These are phyloP conservation scores for Drosophila phalerata DNA, from an alignment of 2,888 invertebrate species.

Conservation along the genomic window DNA sequence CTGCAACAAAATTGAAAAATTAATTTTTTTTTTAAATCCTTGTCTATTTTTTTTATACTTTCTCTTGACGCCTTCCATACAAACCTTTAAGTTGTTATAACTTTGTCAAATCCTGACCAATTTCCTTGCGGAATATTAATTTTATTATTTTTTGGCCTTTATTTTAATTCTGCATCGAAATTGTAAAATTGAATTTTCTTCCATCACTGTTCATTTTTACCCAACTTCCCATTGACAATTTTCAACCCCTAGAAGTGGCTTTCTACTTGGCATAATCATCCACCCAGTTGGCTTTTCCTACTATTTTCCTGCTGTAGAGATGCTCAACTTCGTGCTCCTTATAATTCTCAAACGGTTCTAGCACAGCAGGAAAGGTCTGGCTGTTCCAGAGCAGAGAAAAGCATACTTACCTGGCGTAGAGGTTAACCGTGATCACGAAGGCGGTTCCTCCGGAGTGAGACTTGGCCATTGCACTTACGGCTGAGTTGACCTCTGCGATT, in stretches of 20 bases:
- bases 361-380: background rate
- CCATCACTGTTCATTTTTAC: too few species aligned
- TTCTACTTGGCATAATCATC: background rate
- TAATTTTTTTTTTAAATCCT: too few species aligned
- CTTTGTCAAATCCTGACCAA: too few species aligned
- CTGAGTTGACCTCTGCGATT: slow-evolving; percentile 77
- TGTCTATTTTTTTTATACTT: too few species aligned
- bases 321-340: background rate
- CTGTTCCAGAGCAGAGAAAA: slow-evolving; percentile 27
- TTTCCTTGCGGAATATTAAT: too few species aligned
- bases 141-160: too few species aligned
- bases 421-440: slow-evolving; percentile 79
- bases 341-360: slow-evolving; percentile 48
- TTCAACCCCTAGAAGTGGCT: background rate
- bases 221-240: too few species aligned
- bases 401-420: slow-evolving; percentile 78
- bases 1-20: too few species aligned
- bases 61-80: too few species aligned
- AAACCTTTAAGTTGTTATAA: too few species aligned
- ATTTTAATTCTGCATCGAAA: too few species aligned
- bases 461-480: slow-evolving; percentile 75
- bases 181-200: too few species aligned
- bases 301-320: background rate
- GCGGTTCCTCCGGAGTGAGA: slow-evolving; percentile 79
- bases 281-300: slow-evolving; percentile 8